Evolutionary conservation across 1,140 invertebrate genomes (phyloP).

Genomic region (Sitophilus oryzae): DNA sequence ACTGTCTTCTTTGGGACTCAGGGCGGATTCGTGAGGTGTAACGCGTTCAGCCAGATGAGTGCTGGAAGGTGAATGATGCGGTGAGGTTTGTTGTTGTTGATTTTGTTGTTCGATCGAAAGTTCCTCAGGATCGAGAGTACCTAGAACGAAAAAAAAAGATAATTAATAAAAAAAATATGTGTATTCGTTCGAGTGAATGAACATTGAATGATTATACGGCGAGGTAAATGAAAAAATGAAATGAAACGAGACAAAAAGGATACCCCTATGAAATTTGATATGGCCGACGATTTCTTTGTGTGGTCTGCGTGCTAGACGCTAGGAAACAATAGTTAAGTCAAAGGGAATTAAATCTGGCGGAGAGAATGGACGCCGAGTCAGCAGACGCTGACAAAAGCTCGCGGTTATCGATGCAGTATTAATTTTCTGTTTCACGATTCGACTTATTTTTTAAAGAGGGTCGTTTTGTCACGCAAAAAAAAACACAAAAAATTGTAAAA

Average conservation of each 20-base stretch:
- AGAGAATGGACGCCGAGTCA: no score
- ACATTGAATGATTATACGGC: background rate
- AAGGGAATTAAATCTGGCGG: background rate
- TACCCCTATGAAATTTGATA: constrained; percentile 1
- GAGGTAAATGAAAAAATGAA: background rate
- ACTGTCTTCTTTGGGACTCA: constrained; percentile 64
- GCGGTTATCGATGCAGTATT: no score
- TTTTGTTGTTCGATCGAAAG: constrained; percentile 57
- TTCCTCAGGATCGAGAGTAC: constrained; percentile 70
- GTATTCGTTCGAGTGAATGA: no score
- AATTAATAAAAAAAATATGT: background rate
- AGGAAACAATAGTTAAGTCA: background rate
- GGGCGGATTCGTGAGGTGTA: constrained; percentile 44
- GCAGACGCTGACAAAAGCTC: no score
- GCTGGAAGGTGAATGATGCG: constrained; percentile 36
- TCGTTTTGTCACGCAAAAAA: no score
- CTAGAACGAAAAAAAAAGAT: constrained; percentile 47
- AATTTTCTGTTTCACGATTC: no score
- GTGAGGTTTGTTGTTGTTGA: constrained; percentile 39
- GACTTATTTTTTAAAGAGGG: no score
- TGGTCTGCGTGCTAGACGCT: no score
- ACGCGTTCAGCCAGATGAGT: constrained; percentile 42
- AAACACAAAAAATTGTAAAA: no score
- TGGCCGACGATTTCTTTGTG: background rate
- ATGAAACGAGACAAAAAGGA: background rate